These are phyloP conservation scores for Leptoclinus maculatus DNA, from an alignment of 2,797 vertebrate species.

Conservation along the genomic window DNA sequence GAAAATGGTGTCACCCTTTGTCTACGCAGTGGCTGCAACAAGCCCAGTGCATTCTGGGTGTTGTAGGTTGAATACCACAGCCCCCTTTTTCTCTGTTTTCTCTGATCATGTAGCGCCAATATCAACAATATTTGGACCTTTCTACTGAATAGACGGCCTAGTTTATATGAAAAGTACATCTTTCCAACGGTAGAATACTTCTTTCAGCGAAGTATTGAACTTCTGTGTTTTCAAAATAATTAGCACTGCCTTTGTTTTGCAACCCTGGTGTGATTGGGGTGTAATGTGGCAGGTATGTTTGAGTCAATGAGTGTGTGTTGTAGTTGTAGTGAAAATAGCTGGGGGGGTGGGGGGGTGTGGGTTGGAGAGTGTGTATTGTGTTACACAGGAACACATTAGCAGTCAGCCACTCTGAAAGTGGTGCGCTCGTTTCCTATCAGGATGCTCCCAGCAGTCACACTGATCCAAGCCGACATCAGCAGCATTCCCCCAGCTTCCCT, in stretches of 20 bases:
- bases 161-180: background rate
- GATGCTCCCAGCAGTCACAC: slow-evolving; percentile 61
- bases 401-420: slow-evolving; percentile 59
- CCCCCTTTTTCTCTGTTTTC: background rate
- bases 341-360: slow-evolving; percentile 32
- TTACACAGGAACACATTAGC: slow-evolving; percentile 75
- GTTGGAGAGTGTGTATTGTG: slow-evolving; percentile 59
- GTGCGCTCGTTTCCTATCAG: slow-evolving; percentile 53
- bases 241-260: slow-evolving; percentile 1
- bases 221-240: slow-evolving; percentile 8
- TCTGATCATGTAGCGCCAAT: background rate
- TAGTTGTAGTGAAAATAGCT: slow-evolving; percentile 17
- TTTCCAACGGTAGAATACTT: background rate
- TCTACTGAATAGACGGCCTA: background rate
- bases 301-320: slow-evolving; percentile 38
- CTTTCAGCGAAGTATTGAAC: background rate
- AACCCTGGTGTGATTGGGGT: slow-evolving; percentile 2
- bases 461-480: slow-evolving; percentile 65
- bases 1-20: background rate
- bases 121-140: background rate
- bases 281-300: slow-evolving; percentile 28
- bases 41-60: background rate
- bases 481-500: slow-evolving; percentile 39
- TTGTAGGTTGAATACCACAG: background rate
- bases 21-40: background rate